These are phyloP conservation scores for Andrena praecox DNA, from an alignment of 2,888 invertebrate species.

Conservation along the genomic window DNA sequence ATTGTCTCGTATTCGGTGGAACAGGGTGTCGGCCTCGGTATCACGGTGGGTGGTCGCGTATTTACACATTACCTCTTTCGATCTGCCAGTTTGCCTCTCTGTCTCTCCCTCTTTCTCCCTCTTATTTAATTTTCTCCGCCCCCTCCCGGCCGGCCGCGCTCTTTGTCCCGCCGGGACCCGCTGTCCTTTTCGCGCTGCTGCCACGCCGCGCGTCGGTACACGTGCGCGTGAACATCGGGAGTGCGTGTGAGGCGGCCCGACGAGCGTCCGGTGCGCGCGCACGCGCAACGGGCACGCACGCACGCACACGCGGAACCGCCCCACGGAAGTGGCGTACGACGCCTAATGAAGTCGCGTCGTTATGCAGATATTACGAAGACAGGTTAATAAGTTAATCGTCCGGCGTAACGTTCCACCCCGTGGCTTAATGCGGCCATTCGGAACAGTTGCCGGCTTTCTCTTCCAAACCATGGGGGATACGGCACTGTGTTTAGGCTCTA, in stretches of 20 bases:
- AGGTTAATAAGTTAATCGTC: conserved; percentile 76
- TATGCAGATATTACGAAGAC: conserved; percentile 75
- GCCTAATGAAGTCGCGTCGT: conserved; percentile 76
- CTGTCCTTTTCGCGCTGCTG: conserved; percentile 44
- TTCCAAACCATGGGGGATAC: neutral
- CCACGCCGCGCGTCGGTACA: conserved; percentile 12
- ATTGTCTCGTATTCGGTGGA: conserved; percentile 59
- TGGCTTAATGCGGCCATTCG: conserved; percentile 63
- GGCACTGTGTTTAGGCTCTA: neutral
- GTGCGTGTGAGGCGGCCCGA: conserved; percentile 31
- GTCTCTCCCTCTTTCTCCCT: conserved; percentile 60
- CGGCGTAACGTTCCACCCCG: conserved; percentile 47
- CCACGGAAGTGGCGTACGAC: conserved; percentile 40
- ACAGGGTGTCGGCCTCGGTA: conserved; percentile 65
- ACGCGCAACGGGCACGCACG: conserved; percentile 8
- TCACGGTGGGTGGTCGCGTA: conserved; percentile 78
- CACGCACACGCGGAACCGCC: conserved; percentile 4
- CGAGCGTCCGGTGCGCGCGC: conserved; percentile 1
- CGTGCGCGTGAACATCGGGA: conserved; percentile 31
- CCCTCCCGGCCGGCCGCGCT: neutral
- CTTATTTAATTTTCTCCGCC: conserved; percentile 53
- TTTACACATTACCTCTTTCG: conserved; percentile 75
- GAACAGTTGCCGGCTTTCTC: conserved; percentile 36
- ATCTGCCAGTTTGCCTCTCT: conserved; percentile 61
- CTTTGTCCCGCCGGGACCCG: neutral